A percentile compares a stretch with the other conserved stretches of the same genome.
These are phyloP conservation scores for Ischnura elegans DNA, from an alignment of 2,888 invertebrate species.

Conservation along the genomic window DNA sequence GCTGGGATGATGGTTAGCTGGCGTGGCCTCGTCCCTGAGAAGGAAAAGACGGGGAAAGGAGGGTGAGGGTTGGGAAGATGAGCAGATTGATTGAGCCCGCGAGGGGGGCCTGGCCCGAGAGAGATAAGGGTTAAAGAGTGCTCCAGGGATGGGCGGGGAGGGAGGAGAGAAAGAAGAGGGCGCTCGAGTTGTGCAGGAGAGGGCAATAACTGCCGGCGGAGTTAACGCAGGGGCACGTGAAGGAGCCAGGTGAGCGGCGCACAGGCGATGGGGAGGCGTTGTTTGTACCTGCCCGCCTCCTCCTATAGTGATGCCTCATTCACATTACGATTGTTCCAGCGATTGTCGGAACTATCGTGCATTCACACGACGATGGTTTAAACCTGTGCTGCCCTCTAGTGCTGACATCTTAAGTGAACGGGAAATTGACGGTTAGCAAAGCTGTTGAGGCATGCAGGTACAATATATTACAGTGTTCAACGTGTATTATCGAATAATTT, in stretches of 20 bases:
- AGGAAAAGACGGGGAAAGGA: neutral
- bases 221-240: constrained; percentile 54
- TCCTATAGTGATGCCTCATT: no score
- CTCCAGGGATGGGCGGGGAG: neutral
- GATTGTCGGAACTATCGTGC: no score
- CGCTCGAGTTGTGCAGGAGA: constrained; percentile 36
- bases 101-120: constrained; percentile 48
- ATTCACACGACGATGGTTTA: no score
- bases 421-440: no score
- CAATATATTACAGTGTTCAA: no score
- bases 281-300: neutral
- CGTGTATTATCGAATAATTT: no score
- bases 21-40: neutral
- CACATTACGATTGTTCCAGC: no score
- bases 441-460: no score
- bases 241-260: neutral
- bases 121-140: constrained; percentile 65
- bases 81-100: constrained; percentile 60
- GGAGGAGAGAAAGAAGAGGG: neutral
- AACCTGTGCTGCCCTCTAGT: no score
- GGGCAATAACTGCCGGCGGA: constrained; percentile 52
- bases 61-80: constrained; percentile 38
- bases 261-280: neutral
- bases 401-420: no score
- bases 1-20: neutral